These are phyloP conservation scores for Bradypodion ventrale DNA, from an alignment of 2,797 vertebrate genomes.

Conservation along the genomic window DNA sequence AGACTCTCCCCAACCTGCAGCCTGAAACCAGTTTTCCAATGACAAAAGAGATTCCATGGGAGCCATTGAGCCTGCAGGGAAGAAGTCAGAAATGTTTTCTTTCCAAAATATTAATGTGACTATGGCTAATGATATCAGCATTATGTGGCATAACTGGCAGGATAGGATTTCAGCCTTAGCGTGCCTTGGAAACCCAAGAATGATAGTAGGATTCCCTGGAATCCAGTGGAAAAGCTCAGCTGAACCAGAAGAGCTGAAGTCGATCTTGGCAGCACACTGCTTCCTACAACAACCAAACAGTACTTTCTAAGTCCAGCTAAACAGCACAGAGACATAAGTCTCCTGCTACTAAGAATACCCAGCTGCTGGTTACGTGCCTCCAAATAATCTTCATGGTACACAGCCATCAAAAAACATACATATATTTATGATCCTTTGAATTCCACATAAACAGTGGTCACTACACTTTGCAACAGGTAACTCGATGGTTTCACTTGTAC, in stretches of 20 bases:
- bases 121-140: too few relatives aligned
- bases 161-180: too few relatives aligned
- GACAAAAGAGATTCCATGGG: too few relatives aligned
- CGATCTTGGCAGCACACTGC: neutral
- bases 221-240: neutral
- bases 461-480: neutral
- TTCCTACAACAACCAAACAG: neutral
- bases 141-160: too few relatives aligned
- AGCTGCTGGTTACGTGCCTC: neutral
- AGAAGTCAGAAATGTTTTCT: too few relatives aligned
- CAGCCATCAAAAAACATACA: neutral
- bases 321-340: neutral
- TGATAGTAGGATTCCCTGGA: neutral
- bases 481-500: neutral
- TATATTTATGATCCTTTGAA: neutral
- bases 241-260: neutral
- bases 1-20: too few relatives aligned
- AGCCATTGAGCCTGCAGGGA: too few relatives aligned
- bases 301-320: neutral
- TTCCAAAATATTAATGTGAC: too few relatives aligned
- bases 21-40: too few relatives aligned
- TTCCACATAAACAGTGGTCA: neutral
- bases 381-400: neutral
- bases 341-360: neutral
- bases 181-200: neutral